A percentile compares a stretch with the other conserved stretches of the same genome.
These are phyloP conservation scores for Drosophila lutescens DNA, from an alignment of 2,888 invertebrate species.

Conservation along the genomic window DNA sequence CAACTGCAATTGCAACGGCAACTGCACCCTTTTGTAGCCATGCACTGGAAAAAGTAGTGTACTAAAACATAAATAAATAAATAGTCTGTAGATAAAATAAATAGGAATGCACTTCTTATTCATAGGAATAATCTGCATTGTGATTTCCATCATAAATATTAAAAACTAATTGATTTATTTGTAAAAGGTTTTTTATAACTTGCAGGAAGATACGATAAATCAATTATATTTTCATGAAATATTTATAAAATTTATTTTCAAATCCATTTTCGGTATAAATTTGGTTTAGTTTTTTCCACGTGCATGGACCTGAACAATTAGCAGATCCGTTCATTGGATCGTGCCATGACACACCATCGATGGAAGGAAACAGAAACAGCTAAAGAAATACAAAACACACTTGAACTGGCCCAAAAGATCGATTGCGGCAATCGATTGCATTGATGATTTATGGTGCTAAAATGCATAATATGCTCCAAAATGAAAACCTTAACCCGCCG, in stretches of 20 bases:
- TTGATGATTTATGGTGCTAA: slow-evolving; percentile 70
- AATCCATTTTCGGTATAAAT: too few species aligned
- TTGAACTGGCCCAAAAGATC: slow-evolving; percentile 54
- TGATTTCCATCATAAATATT: too few species aligned
- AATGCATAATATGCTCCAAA: slow-evolving; percentile 45
- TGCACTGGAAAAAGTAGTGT: background rate
- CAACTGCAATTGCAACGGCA: slow-evolving; percentile 30
- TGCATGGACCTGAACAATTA: slow-evolving; percentile 42
- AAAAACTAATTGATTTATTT: too few species aligned
- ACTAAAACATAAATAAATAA: background rate
- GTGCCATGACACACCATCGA: slow-evolving; percentile 59
- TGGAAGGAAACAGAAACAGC: slow-evolving; percentile 3
- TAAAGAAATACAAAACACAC: slow-evolving; percentile 26
- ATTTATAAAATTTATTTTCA: too few species aligned
- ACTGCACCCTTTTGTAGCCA: slow-evolving; percentile 68
- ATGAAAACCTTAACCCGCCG: slow-evolving; percentile 34
- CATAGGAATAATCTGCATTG: too few species aligned
- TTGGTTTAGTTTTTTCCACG: background rate
- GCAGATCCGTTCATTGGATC: slow-evolving; percentile 52
- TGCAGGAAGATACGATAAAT: too few species aligned
- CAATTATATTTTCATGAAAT: too few species aligned
- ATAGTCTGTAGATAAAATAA: too few species aligned
- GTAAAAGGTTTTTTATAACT: too few species aligned
- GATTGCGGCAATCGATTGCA: slow-evolving; percentile 74
- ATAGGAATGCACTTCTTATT: too few species aligned